Evolutionary conservation across 2,888 invertebrate genomes (phyloP).

Genomic region (Chaitophorus viminalis): DNA sequence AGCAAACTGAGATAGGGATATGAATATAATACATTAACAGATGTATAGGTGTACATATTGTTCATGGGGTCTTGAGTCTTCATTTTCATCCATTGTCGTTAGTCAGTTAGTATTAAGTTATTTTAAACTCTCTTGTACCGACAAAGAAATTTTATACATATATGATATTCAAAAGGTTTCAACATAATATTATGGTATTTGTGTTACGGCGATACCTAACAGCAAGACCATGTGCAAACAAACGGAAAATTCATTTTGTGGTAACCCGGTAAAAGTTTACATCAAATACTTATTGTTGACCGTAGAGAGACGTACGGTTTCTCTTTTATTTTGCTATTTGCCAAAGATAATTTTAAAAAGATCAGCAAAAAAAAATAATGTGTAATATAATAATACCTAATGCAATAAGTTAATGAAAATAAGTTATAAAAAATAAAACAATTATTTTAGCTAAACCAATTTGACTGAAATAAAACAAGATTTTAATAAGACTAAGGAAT

Average conservation of each 20-base stretch:
- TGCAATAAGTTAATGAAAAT: neutral
- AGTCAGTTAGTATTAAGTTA: conserved; percentile 29
- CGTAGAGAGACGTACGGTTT: neutral
- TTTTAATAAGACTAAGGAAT: too few species aligned
- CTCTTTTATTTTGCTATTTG: neutral
- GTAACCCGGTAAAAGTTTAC: conserved; percentile 17
- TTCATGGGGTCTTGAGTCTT: neutral
- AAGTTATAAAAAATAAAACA: too few species aligned
- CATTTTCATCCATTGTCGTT: conserved; percentile 7
- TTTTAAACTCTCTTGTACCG: conserved; percentile 9
- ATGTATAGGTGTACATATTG: neutral
- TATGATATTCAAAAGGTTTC: conserved; percentile 19
- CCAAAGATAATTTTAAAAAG: neutral
- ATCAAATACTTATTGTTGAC: conserved; percentile 31
- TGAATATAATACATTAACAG: neutral
- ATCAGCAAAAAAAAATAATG: neutral
- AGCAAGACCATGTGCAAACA: conserved; percentile 28
- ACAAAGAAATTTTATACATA: conserved; percentile 12
- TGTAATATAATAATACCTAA: neutral
- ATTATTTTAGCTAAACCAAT: too few species aligned
- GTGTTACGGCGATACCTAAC: neutral
- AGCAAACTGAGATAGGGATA: neutral
- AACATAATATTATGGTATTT: conserved; percentile 13
- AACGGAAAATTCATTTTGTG: conserved; percentile 39
- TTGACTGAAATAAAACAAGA: too few species aligned